Evolutionary conservation across 2,888 invertebrate genomes (phyloP).

Genomic region (Conus canariensis): DNA sequence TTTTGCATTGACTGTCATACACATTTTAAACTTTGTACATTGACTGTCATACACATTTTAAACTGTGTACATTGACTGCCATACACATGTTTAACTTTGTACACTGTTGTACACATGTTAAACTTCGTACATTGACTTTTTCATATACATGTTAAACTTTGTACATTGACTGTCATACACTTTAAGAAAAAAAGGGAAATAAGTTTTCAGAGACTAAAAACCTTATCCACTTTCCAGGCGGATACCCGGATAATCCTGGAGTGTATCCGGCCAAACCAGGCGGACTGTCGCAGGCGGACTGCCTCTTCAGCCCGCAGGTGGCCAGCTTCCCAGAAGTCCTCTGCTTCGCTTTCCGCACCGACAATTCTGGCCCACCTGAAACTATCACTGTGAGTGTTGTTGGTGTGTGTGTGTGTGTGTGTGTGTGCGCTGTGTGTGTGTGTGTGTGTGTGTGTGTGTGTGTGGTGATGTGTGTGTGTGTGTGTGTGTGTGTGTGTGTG

Average conservation of each 20-base stretch:
- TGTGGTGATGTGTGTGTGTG: not conserved
- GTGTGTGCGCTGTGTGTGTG: no score
- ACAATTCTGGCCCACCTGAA: conserved; percentile 74
- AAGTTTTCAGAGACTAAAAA: no score
- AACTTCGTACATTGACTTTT: no score
- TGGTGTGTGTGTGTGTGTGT: not conserved
- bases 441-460: not conserved
- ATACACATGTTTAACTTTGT: no score
- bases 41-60: no score
- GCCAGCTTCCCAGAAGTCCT: conserved; percentile 67
- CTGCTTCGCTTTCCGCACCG: conserved; percentile 75
- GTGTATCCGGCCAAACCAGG: conserved; percentile 67
- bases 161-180: no score
- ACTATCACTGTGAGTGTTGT: conserved; percentile 56
- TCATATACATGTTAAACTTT: no score
- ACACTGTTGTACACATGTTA: no score
- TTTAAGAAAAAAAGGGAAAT: no score
- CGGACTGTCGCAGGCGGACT: conserved; percentile 70
- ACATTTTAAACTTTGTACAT: no score
- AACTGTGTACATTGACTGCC: no score
- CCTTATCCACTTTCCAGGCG: conserved; percentile 59
- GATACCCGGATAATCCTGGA: conserved; percentile 74
- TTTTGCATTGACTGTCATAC: no score
- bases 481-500: not conserved
- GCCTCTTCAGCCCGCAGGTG: conserved; percentile 57